Conservation (phyloP, 2,888 invertebrate species). For the Melanostoma mellinum region DNA sequence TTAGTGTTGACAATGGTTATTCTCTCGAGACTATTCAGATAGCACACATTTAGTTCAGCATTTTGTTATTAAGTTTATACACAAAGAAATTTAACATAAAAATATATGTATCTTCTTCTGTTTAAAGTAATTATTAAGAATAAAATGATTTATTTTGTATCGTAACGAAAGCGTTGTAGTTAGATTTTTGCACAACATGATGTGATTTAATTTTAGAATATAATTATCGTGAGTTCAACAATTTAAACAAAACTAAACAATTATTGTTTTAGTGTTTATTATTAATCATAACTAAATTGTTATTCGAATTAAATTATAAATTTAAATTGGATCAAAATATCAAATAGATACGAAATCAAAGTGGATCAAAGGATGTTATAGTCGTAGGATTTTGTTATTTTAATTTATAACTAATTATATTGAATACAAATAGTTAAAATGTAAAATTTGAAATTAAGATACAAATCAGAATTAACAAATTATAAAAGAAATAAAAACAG, state of each 20-base stretch:
- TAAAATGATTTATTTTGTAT: constrained; percentile 12
- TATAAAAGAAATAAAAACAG: constrained; percentile 16
- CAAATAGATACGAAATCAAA: neutral
- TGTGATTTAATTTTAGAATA: constrained; percentile 78
- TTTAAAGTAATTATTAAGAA: constrained; percentile 17
- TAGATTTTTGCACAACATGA: constrained; percentile 75
- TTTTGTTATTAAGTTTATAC: constrained; percentile 39
- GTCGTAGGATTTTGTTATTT: constrained; percentile 18
- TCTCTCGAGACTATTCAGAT: constrained; percentile 65
- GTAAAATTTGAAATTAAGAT: constrained; percentile 3
- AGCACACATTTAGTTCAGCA: constrained; percentile 58
- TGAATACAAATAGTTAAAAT: constrained; percentile 14
- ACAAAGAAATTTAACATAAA: no score
- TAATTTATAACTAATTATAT: constrained; percentile 2
- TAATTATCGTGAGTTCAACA: constrained; percentile 58
- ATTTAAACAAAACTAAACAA: neutral
- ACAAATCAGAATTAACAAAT: constrained; percentile 12
- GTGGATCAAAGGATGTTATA: constrained; percentile 36
- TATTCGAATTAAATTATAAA: constrained; percentile 26
- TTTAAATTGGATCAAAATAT: constrained; percentile 2
- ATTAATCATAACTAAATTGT: constrained; percentile 25
- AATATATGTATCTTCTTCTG: constrained; percentile 24
- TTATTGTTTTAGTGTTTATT: neutral
- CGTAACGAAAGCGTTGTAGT: constrained; percentile 32
- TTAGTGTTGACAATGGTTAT: constrained; percentile 62